Base-by-base conservation (phyloP, 2,797 vertebrate species). In the Hylomyscus alleni region DNA sequence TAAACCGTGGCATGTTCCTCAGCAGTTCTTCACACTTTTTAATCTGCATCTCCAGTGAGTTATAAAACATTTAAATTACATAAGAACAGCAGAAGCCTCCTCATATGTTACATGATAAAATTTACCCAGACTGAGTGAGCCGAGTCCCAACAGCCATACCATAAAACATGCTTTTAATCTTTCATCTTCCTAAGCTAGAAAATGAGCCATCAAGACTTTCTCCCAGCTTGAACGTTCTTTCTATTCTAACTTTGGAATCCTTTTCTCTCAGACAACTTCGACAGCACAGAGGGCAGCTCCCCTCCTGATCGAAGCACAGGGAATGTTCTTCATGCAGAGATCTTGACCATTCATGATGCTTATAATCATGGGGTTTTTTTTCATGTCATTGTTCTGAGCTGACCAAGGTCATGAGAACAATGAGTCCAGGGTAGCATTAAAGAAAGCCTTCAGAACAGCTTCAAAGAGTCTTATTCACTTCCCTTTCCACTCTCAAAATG, bases 171-270 rank as follows among this genome's bases (percentile, higher is more conserved):
- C 40, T 11, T 24, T 29, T 95, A 88, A 22, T 65, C 92, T 91
- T 84, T 72, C 73, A 73, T 77, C 52, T 84, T 54, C 34, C 2
- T 77, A 96, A 91, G 69, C 22, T 77, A 26, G 37, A 92, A 92
- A 95, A 91, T 52, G 87, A 92, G 78, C 58, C 65, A 78, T 56
- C 17, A 91, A 81, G 72, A 92, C 58, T 52, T 72, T 50, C 88
- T 96, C 75, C 37, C 65, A 54, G 80, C 40, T 50, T 75, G 86
- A 94, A 80, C 2, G 72, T 87, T 84, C 93, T 19, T 19, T 95
- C 84, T 54, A n/a, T 54, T 95, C 97, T 95, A 93, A 97, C 90
- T 88, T 90, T 52, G 26, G 50, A 88, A 58, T 34, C 65, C 65
- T 97, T 92, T 94, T 83, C 88, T 69, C 80, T 89, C 94, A 1